Base-by-base conservation (phyloP, 2,113 vertebrate species). In the Ammodramus savannarum region DNA sequence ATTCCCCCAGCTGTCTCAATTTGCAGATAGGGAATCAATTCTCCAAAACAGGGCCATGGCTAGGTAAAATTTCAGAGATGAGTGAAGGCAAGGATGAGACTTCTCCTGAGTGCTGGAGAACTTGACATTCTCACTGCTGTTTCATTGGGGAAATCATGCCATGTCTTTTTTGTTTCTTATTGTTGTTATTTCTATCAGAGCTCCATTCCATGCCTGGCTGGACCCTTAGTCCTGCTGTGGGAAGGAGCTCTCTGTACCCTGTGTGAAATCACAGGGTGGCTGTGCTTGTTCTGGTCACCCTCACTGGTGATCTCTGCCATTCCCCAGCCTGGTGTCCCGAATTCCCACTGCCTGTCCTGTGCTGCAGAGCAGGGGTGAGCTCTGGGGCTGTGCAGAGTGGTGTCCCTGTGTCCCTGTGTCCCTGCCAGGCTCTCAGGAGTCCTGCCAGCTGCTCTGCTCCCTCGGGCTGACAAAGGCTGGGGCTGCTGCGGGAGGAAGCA, bases 401-500 rank as follows among this genome's bases (percentile, higher is more conserved):
- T 77, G 17, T 81, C 89, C 49, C 16, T 84, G 93, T 77, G 17
- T 84, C 89, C 49, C 16, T 84, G 92, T 74, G 16, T 84, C 89
- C 49, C 16, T 84, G 93, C 83, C 75, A 90, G 95, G n/a, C 54
- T 1, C 39, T 9, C 0, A 7, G 90, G 79, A 59, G 2, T 36
- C 23, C 92, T 39, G 94, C 95, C 95, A 93, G 91, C 89, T 26
- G 57, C 89, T 65, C 69, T 0, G 13, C 52, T 95, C 77, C 93
- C 90, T n/a, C 3, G 57, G 84, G 86, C 84, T 81, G 44, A 55
- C 89, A 84, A 87, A 95, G 73, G 61, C 86, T 58, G 71, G 76
- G 68, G 66, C 90, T 72, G 89, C 94, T 27, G n/a, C 1, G 1
- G 68, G 90, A 93, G 94, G 95, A 96, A 93, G 89, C 73, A 0